Evolutionary conservation across 2,113 vertebrate genomes (phyloP), one percentile per base, ranked within the genome.

Genomic region (Amphiprion ocellaris): DNA sequence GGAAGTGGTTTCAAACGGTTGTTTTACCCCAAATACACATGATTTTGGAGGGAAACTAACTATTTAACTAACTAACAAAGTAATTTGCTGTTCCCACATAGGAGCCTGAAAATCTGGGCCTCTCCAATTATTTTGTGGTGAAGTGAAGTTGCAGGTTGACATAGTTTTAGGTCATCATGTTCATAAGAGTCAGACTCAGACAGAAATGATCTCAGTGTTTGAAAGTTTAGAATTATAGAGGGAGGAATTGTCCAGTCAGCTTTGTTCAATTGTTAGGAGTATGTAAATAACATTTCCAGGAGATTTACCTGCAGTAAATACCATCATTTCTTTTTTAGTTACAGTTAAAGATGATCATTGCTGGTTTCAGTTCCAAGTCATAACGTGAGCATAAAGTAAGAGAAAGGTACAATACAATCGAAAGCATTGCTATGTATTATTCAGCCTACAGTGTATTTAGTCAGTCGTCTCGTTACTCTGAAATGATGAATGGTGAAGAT

Each of bases 141-240:
- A 61, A 24, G 33, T 5, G 30, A 55, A 66, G 52, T n/a, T 56
- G 12, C 16, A 65, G 44, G 60, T 5, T 62, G 69, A 70, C n/a
- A 19, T 71, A n/a, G 41, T 46, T 65, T 77, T 10, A 70, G 50
- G 12, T 85, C 21, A 4, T 79, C 23, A 2, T 44, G 46, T 24
- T 59, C 17, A 23, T 19, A 54, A 54, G 1, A 47, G 44, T 71
- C 14, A 66, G 47, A 3, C 85, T 70, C 79, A 88, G 86, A 85
- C 69, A 84, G 75, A 81, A 80, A 81, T 83, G 60, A 90, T 59
- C 69, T 82, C 61, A 68, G 24, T 39, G 63, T 85, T 88, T 75
- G 41, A 77, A 84, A 58, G 10, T 54, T 67, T 83, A 16, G 24
- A 79, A 90, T 87, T 89, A 90, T 6, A 74, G 55, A 60, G 71